Percentiles rank a stretch among this genome's conserved stretches.
Evolutionary conservation across 1,140 invertebrate species (phyloP).

Genomic region (Megathymus violae): DNA sequence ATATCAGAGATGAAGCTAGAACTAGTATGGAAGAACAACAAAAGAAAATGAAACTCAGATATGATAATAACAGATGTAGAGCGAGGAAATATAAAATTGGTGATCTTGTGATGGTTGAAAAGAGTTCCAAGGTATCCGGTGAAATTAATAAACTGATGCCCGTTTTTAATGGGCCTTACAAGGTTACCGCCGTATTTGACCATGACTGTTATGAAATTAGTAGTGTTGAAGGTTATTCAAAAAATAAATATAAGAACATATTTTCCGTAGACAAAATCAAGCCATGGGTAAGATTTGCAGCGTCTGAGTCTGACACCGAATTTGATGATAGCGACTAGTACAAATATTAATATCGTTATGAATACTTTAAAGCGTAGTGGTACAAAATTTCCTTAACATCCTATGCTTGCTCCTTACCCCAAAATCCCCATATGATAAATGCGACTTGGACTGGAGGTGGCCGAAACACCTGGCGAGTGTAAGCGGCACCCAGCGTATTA

Average conservation of each 20-base stretch:
- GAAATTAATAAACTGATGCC: conserved; percentile 8
- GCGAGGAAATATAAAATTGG: conserved; percentile 16
- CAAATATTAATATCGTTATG: not conserved
- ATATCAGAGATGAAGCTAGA: conserved; percentile 11
- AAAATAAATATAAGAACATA: conserved; percentile 21
- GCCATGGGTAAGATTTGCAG: conserved; percentile 11
- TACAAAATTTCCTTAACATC: not conserved
- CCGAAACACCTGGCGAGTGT: not conserved
- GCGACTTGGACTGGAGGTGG: not conserved
- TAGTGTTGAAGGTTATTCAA: conserved; percentile 8
- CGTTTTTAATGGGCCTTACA: conserved; percentile 15
- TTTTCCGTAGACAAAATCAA: conserved; percentile 24
- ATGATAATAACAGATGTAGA: conserved; percentile 14
- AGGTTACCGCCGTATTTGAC: not conserved
- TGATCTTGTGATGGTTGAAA: conserved; percentile 16
- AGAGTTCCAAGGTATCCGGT: conserved; percentile 4
- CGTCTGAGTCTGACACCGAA: not conserved
- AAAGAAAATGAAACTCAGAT: conserved; percentile 6
- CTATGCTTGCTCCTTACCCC: not conserved
- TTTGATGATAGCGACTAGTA: not conserved
- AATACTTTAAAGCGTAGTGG: not conserved
- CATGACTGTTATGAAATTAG: conserved; percentile 21
- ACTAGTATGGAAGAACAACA: conserved; percentile 5
- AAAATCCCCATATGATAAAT: not conserved
- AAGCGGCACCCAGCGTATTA: not conserved